Conservation (phyloP, 2,888 invertebrate species). For the Vanessa cardui region DNA sequence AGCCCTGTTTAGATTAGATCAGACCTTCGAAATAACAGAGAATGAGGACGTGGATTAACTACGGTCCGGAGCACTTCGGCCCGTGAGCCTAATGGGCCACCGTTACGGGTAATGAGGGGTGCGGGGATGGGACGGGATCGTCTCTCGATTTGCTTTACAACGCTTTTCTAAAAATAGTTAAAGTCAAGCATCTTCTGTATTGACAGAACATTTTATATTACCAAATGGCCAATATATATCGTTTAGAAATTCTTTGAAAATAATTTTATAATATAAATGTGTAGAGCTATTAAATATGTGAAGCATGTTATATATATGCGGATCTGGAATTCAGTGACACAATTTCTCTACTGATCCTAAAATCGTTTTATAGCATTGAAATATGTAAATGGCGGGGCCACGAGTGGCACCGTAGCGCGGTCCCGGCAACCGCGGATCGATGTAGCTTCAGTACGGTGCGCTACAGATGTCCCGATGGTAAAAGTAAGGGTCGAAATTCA, state of each 20-base stretch:
- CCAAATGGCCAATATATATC: neutral
- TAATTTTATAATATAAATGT: neutral
- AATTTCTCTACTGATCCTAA: conserved; percentile 15
- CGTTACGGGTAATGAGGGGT: conserved; percentile 79
- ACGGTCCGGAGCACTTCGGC: conserved; percentile 80
- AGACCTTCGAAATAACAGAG: conserved; percentile 83
- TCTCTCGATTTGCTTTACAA: conserved; percentile 54
- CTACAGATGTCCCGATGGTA: conserved; percentile 64
- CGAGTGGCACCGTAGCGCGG: conserved; percentile 43
- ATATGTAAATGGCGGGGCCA: conserved; percentile 45
- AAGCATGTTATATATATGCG: neutral
- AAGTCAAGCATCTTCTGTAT: conserved; percentile 25
- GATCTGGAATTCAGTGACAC: neutral
- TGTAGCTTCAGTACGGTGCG: conserved; percentile 53
- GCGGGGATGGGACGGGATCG: conserved; percentile 59
- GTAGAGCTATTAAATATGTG: neutral
- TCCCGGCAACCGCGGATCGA: conserved; percentile 56
- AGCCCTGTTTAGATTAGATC: conserved; percentile 83
- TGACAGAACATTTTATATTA: conserved; percentile 8
- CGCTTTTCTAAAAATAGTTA: conserved; percentile 51
- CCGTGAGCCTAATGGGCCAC: conserved; percentile 80
- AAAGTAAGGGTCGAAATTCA: conserved; percentile 74
- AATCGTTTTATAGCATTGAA: conserved; percentile 30
- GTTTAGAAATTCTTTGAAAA: neutral
- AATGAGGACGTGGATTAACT: conserved; percentile 83